Percentiles rank a stretch among this genome's conserved stretches.
Conservation (phyloP, 2,888 invertebrate species). For the Lithophane semibrunnea region DNA sequence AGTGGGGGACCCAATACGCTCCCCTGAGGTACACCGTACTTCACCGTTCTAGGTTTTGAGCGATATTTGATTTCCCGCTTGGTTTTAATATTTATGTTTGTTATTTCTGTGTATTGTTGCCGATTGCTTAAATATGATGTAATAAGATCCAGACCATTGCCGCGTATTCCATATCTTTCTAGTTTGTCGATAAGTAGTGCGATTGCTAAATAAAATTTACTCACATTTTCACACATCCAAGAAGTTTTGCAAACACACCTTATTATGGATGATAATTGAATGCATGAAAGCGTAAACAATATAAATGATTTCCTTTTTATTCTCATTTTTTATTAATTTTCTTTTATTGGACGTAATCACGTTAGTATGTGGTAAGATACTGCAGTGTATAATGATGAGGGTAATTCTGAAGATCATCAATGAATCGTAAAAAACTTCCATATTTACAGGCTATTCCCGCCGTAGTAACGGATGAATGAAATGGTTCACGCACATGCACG, state of each 20-base stretch:
- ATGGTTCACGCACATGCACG: conserved; percentile 38
- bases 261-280: not conserved
- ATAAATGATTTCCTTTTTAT: not conserved
- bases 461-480: conserved; percentile 54
- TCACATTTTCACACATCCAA: not conserved
- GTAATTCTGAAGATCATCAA: conserved; percentile 28
- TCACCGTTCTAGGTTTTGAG: too few species aligned
- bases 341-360: not conserved
- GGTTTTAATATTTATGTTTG: too few species aligned
- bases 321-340: not conserved
- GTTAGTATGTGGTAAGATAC: not conserved
- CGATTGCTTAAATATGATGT: too few species aligned
- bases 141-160: too few species aligned
- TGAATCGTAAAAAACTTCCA: not conserved
- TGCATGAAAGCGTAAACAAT: not conserved
- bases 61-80: too few species aligned
- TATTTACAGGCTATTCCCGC: conserved; percentile 13
- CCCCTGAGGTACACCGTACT: too few species aligned
- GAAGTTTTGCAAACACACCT: not conserved
- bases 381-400: not conserved
- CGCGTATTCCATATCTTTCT: too few species aligned
- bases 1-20: too few species aligned
- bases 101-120: too few species aligned
- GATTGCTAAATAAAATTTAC: not conserved
- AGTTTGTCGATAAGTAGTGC: too few species aligned